Evolutionary conservation across 2,888 invertebrate species (phyloP), one percentile per base, ranked within the genome.

Genomic region (Halocaridina rubra): DNA sequence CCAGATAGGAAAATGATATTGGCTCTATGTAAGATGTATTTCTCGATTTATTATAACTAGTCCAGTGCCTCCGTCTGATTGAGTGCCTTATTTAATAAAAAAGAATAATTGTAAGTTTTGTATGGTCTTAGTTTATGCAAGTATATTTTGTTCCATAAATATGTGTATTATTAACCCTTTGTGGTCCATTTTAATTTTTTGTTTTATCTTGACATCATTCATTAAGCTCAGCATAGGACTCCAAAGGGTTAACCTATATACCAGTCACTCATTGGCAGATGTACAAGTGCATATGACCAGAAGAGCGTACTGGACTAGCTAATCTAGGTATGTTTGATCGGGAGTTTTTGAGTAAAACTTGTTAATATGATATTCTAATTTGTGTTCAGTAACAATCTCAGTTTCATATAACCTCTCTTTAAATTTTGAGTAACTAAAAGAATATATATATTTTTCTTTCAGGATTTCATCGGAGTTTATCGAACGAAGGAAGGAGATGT

Each of bases 1-100:
- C n/a, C n/a, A n/a, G n/a, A n/a, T n/a, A n/a, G n/a, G n/a, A 59
- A 22, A 59, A 46, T 10, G 7, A 59, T 59, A 22, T 13, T 59
- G 19, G 0, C 8, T n/a, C 22, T 7, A 5, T 59, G 19, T 59
- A 22, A 19, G 19, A 7, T 8, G 22, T 16, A 59, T 59, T 59
- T 59, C n/a, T 57, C 22, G 0, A 22, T 19, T 59, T 59, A n/a
- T n/a, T n/a, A n/a, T n/a, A 76, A 76, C 59, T 76, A 76, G 76
- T 76, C 59, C 76, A 76, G 76, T 76, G 76, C 76, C 76, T 76
- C 39, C 76, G 30, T 76, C 76, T 76, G 76, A 76, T 76, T 75
- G 53, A 57, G 53, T 76, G 76, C 57, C 75, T 53, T 75, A 46
- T 29, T 30, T 29, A 53, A 0, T 53, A 53, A 53, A 19, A 53